These are phyloP conservation scores for Leptinotarsa tumamoca DNA, from an alignment of 2,888 invertebrate genomes.

Conservation along the genomic window DNA sequence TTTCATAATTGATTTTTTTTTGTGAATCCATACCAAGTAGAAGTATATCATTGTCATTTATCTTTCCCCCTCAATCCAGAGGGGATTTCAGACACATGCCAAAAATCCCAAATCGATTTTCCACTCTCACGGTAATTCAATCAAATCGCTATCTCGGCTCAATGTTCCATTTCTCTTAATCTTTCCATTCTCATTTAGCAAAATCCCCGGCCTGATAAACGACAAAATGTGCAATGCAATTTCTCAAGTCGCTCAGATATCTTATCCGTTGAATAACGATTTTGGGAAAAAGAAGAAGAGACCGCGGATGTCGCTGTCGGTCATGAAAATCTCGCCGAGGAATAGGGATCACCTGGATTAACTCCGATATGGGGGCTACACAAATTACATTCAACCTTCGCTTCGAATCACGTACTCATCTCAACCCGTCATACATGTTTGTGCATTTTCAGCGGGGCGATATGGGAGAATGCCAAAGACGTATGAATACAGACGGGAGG, in stretches of 20 bases:
- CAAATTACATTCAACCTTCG: neutral
- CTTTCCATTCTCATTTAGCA: neutral
- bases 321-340: neutral
- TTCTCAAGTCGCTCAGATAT: constrained; percentile 6
- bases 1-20: too few relatives aligned
- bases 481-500: neutral
- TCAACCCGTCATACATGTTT: neutral
- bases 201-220: constrained; percentile 9
- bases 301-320: neutral
- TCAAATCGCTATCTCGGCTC: constrained; percentile 3
- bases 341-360: constrained; percentile 1
- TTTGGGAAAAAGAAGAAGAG: neutral
- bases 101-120: neutral
- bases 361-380: neutral
- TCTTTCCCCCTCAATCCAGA: too few relatives aligned
- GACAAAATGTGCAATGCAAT: constrained; percentile 11
- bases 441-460: neutral
- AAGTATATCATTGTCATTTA: too few relatives aligned
- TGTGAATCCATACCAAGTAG: too few relatives aligned
- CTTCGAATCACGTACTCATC: neutral
- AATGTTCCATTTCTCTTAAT: neutral
- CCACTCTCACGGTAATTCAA: neutral
- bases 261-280: constrained; percentile 5
- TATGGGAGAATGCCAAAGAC: neutral
- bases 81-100: neutral